Evolutionary conservation across 64 coral and sea anemone genomes (phyloP), one percentile per base, ranked within the genome.

Genomic region (Pachyseris speciosa): DNA sequence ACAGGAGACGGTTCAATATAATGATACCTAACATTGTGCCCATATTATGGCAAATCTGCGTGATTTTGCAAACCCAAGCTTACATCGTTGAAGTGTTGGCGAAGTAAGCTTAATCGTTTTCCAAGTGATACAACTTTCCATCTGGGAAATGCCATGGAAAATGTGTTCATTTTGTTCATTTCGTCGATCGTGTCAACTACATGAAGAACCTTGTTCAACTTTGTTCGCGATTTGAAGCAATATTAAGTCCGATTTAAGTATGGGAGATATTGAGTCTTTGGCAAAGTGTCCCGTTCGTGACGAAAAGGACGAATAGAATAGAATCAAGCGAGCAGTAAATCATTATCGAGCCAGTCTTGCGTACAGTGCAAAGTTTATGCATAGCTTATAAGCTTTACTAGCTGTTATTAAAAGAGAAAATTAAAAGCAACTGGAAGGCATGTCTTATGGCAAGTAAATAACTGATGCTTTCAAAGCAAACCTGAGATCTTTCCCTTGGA

Each of bases 401-500:
- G 75, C 19, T 20, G 7, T 16, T 36, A 57, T 57, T 49, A 57
- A 29, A 2, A 74, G 24, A 30, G 17, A 72, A 69, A 37, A 86
- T 69, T 57, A 42, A 53, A 86, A 33, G 65, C 40, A 13, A 71
- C 20, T 41, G 73, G 38, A 66, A 72, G 45, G 12, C 17, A 3
- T 3, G 51, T 2, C 20, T 8, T 55, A 55, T 61, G 75, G 37
- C 39, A 64, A 44, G n/a, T 59, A 9, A 52, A 13, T 31, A 37
- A 52, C 41, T 40, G 24, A 34, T 10, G 43, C 48, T 19, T 59
- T 52, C 32, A 52, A 19, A 64, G 38, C 37, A 93, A 88, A 95
- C 97, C 97, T 99, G 97, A 43, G 80, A 77, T 87, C 93, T 90
- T 48, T 99, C 97, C 67, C 97, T 95, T 4, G 97, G 97, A 19